Evolutionary conservation across 2,113 vertebrate species (phyloP).

Genomic region (Catharus fuscescens): DNA sequence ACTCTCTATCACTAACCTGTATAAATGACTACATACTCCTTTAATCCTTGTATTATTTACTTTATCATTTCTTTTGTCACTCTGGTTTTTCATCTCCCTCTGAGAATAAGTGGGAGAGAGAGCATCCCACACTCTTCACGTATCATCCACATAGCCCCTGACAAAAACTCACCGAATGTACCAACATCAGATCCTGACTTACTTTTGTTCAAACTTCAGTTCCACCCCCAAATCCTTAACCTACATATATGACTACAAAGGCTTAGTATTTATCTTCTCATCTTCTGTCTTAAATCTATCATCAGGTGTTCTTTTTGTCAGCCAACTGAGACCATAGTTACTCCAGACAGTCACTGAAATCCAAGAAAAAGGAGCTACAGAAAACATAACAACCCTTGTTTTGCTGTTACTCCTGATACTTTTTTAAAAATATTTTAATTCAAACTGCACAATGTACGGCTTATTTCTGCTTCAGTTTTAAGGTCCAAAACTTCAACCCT

Average conservation of each 20-base stretch:
- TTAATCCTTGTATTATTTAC: slow-evolving; percentile 55
- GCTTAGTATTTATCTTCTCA: background rate
- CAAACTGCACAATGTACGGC: background rate
- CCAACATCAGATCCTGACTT: background rate
- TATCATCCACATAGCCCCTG: slow-evolving; percentile 35
- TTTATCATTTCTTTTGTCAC: slow-evolving; percentile 53
- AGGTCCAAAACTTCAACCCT: background rate
- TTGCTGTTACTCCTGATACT: background rate
- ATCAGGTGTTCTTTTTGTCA: background rate
- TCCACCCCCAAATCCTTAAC: slow-evolving; percentile 46
- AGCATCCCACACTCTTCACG: slow-evolving; percentile 48
- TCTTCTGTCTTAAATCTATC: background rate
- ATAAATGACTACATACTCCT: slow-evolving; percentile 18
- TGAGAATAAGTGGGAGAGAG: slow-evolving; percentile 59
- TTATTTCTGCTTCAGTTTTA: background rate
- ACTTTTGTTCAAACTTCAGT: slow-evolving; percentile 37
- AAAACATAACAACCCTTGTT: background rate
- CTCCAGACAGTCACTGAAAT: background rate
- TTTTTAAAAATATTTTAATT: background rate
- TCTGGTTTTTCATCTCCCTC: slow-evolving; percentile 46
- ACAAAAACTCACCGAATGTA: slow-evolving; percentile 38
- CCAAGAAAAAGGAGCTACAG: background rate
- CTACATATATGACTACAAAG: background rate
- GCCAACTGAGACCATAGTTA: background rate
- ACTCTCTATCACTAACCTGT: slow-evolving; percentile 4